Percentiles rank a stretch among this genome's conserved stretches.
These are phyloP conservation scores for Drosophila trapezifrons DNA, from an alignment of 1,140 invertebrate species.

Conservation along the genomic window DNA sequence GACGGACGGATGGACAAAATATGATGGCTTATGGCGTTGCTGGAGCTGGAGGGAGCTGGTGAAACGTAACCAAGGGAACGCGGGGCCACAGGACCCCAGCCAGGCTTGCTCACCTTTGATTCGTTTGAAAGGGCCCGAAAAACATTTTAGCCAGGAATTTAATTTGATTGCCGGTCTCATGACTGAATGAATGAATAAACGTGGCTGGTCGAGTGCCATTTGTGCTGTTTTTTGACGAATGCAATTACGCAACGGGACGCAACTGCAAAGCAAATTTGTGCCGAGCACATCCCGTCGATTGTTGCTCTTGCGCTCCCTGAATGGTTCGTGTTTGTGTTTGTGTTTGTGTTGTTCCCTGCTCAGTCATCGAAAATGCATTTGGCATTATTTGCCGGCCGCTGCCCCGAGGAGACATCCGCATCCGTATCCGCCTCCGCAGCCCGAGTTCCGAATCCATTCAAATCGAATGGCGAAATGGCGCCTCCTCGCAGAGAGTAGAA, in stretches of 20 bases:
- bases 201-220: conserved; percentile 20
- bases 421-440: conserved; percentile 7
- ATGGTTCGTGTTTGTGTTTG: not conserved
- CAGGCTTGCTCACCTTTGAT: conserved; percentile 20
- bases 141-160: conserved; percentile 46
- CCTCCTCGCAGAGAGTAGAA: conserved; percentile 37
- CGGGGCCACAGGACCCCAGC: no score
- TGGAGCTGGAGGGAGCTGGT: conserved; percentile 15
- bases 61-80: conserved; percentile 38
- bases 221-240: conserved; percentile 59
- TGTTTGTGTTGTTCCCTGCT: conserved; percentile 18
- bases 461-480: conserved; percentile 33
- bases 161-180: conserved; percentile 48
- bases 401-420: conserved; percentile 51
- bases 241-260: conserved; percentile 68
- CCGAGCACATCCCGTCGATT: conserved; percentile 12
- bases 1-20: conserved; percentile 41
- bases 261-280: conserved; percentile 37
- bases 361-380: conserved; percentile 64
- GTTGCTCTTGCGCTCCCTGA: conserved; percentile 8
- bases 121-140: conserved; percentile 8
- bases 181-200: conserved; percentile 31
- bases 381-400: conserved; percentile 63
- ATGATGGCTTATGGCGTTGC: conserved; percentile 36
- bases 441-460: conserved; percentile 33